A percentile compares a stretch with the other conserved stretches of the same genome.
These are phyloP conservation scores for Meteorus sp. DNA, from an alignment of 1,140 invertebrate genomes.

Conservation along the genomic window DNA sequence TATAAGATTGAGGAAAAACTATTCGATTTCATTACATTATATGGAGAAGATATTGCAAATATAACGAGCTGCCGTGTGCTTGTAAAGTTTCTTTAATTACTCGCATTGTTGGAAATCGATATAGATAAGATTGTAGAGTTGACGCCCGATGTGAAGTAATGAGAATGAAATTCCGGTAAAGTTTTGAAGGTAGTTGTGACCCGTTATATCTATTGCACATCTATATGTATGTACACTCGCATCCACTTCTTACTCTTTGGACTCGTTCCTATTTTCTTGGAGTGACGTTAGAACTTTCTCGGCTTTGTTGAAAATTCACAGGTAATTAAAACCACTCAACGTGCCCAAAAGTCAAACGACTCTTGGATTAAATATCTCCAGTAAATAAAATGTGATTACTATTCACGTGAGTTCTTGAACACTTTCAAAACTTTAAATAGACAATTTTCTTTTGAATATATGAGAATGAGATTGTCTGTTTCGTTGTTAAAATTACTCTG, in stretches of 20 bases:
- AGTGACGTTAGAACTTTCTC: not conserved
- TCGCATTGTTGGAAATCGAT: not conserved
- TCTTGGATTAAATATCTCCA: too few relatives aligned
- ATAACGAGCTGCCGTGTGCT: not conserved
- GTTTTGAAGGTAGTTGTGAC: not conserved
- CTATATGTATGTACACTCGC: too few relatives aligned
- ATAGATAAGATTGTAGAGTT: not conserved
- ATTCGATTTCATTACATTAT: too few relatives aligned
- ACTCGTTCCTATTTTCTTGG: not conserved
- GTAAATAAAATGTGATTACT: too few relatives aligned
- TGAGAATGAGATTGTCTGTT: too few relatives aligned
- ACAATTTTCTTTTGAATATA: too few relatives aligned
- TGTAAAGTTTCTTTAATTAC: not conserved
- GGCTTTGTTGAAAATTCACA: not conserved
- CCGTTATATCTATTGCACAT: not conserved
- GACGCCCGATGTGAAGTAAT: not conserved
- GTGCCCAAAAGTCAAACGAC: not conserved
- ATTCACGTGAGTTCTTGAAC: too few relatives aligned
- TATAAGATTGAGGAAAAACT: too few relatives aligned
- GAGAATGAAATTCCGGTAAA: not conserved
- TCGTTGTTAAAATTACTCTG: too few relatives aligned
- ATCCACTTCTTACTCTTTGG: not conserved
- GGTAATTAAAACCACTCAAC: slow-evolving; percentile 5
- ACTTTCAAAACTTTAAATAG: too few relatives aligned
- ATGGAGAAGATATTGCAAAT: too few relatives aligned